Base-by-base conservation (phyloP, 2,888 invertebrate species). In the Volucella bombylans region DNA sequence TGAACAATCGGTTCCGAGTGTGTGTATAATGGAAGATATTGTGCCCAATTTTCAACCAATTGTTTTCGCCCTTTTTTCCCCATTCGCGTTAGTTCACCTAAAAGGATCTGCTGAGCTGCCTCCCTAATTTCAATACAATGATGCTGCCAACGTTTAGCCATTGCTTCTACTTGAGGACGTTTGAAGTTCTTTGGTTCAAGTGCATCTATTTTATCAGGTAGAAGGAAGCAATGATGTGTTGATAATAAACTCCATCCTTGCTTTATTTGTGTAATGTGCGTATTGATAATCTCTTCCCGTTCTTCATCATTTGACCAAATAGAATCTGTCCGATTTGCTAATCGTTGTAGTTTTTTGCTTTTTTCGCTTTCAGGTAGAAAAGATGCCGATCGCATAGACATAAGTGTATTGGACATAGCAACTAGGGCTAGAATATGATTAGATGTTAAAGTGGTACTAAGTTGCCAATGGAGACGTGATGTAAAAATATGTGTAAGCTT, bases 111-210 rank as follows among this genome's bases (percentile, higher is more conserved):
- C 90, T 99, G 99, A 0, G 99, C 97, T 0, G 99, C 99, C 92
- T 99, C 98, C 4, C 99, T 93, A 59, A 98, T 98, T 93, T 99
- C 99, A 6, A 99, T 94, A 91, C 99, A 99, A 88, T 98, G 97
- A 92, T 99, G 99, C 91, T 99, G 99, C 99, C 99, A 99, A 83
- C 98, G 94, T 15, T 98, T 95, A 0, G 99, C 99, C 93, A 99
- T 94, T 95, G 98, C 97, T 92, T 99, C 99, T 4, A 99, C 97
- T 92, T 97, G 97, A 0, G 99, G 98, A n/a, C 97, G 94, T 90
- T 98, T 97, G 92, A 97, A 98, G 82, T 94, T 94, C 90, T 89
- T 90, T 43, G 91, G 91, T 76, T 91, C 91, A 14, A 92, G 83
- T 0, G 94, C 93, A 0, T 95, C 94, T 9, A 98, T 96, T 91